Conservation (phyloP, 2,888 invertebrate genomes). For the Aromia moschata region DNA sequence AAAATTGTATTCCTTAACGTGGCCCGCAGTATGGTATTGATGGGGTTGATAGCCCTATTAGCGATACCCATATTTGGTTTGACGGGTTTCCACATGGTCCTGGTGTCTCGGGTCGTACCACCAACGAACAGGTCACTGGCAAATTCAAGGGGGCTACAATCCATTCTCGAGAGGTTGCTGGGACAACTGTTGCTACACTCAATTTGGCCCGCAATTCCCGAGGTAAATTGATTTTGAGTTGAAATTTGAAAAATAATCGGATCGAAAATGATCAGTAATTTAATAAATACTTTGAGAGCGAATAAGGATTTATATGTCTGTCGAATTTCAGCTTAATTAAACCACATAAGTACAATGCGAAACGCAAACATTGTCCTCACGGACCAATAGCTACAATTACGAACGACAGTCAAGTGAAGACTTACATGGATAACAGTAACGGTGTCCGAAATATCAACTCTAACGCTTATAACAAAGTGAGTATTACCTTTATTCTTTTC, state of each 20-base stretch:
- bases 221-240: conserved; percentile 72
- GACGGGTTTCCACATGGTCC: conserved; percentile 97
- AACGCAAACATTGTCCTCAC: conserved; percentile 67
- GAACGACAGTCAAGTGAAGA: conserved; percentile 91
- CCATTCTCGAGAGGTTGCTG: conserved; percentile 97
- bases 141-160: conserved; percentile 98
- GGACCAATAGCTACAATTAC: conserved; percentile 64
- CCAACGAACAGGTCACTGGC: conserved; percentile 99
- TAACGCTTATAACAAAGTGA: conserved; percentile 93
- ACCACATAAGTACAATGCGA: conserved; percentile 74
- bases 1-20: conserved; percentile 15
- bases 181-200: conserved; percentile 93
- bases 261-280: too few relatives aligned
- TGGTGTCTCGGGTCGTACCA: conserved; percentile 95
- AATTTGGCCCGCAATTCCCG: conserved; percentile 97
- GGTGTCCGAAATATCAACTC: conserved; percentile 80
- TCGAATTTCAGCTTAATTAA: conserved; percentile 68
- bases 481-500: too few relatives aligned
- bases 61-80: conserved; percentile 97
- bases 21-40: conserved; percentile 81
- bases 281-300: too few relatives aligned
- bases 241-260: too few relatives aligned
- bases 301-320: background rate
- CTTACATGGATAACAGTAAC: conserved; percentile 94
- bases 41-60: conserved; percentile 90